Percentiles rank a stretch among this genome's conserved stretches.
Conservation (phyloP, 2,113 vertebrate species). For the Laticauda laticaudata region DNA sequence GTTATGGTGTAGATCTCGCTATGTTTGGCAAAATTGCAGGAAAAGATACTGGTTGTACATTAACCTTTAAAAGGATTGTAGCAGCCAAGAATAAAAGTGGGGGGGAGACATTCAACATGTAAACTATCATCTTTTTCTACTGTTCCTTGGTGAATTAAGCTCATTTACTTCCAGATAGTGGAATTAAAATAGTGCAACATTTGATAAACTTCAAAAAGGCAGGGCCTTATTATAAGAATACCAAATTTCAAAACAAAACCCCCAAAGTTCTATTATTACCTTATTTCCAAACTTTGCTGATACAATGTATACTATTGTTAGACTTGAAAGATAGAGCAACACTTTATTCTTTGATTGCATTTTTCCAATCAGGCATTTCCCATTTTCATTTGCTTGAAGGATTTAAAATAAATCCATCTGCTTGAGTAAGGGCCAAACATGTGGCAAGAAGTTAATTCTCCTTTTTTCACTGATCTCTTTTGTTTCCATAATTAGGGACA, state of each 20-base stretch:
- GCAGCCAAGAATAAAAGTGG: conserved; percentile 51
- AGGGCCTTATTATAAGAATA: neutral
- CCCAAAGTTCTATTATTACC: neutral
- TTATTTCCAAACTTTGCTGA: neutral
- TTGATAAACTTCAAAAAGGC: neutral
- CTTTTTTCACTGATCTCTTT: neutral
- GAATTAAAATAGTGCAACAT: neutral
- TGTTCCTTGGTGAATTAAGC: neutral
- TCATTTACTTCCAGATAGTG: neutral
- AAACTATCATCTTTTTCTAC: conserved; percentile 31
- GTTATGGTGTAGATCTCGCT: conserved; percentile 51
- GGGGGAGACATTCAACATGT: neutral
- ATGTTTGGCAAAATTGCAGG: conserved; percentile 50
- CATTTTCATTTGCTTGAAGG: neutral
- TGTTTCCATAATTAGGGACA: neutral
- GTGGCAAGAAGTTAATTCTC: neutral
- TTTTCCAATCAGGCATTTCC: neutral
- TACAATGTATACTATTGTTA: neutral
- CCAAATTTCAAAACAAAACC: neutral
- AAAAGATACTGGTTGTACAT: conserved; percentile 53
- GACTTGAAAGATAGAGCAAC: neutral
- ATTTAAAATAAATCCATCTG: neutral
- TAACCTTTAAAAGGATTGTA: conserved; percentile 51
- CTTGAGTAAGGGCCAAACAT: neutral
- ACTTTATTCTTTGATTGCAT: neutral